Percentiles rank a stretch among this genome's conserved stretches.
Conservation (phyloP, 2,888 invertebrate species). For the Harmothoe impar region DNA sequence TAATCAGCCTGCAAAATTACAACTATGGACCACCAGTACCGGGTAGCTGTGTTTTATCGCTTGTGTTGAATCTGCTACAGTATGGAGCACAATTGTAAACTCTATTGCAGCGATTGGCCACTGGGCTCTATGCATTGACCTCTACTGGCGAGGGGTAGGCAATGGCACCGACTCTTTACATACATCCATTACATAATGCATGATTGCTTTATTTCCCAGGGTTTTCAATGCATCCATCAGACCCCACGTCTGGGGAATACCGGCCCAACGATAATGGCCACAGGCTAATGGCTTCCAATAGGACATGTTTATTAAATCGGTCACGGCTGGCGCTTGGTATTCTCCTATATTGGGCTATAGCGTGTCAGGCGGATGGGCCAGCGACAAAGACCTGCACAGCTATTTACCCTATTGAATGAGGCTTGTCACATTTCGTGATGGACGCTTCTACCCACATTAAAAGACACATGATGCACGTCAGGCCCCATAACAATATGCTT, state of each 20-base stretch:
- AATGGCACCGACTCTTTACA: constrained; percentile 22
- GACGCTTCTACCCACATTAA: not conserved
- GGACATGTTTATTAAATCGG: constrained; percentile 47
- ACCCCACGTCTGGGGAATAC: not conserved
- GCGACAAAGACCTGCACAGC: constrained; percentile 26
- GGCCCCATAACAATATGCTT: not conserved
- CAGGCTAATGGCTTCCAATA: constrained; percentile 29
- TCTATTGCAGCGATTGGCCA: not conserved
- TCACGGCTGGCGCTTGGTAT: constrained; percentile 18
- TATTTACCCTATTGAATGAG: constrained; percentile 47
- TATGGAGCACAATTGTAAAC: too few species aligned
- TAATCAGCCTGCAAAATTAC: too few species aligned
- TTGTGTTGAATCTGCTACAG: too few species aligned
- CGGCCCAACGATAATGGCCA: constrained; percentile 11
- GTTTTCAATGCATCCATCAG: constrained; percentile 19
- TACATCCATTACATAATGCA: constrained; percentile 41
- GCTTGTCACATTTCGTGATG: constrained; percentile 52
- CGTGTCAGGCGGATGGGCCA: not conserved
- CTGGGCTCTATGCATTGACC: not conserved
- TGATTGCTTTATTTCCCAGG: constrained; percentile 40
- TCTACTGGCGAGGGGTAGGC: not conserved
- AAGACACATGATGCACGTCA: constrained; percentile 21
- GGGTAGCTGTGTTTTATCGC: too few species aligned
- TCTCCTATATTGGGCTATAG: constrained; percentile 33
- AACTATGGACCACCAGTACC: too few species aligned